Percentiles rank a stretch among this genome's conserved stretches.
These are phyloP conservation scores for Petrosia ficiformis DNA, from an alignment of 37 sponge, comb jelly and placozoan genomes.

Conservation along the genomic window DNA sequence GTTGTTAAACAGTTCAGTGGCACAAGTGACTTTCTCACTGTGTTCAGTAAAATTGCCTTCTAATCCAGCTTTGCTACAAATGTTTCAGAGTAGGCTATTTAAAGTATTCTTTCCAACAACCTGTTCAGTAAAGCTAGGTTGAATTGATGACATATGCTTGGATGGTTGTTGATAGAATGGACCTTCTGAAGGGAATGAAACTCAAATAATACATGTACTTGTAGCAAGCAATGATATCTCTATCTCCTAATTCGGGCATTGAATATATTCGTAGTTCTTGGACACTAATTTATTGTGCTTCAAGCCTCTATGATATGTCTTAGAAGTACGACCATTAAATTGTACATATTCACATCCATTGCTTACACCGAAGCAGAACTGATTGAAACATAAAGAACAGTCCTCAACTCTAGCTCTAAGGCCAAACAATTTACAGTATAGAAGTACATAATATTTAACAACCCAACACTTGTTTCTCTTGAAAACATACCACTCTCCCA, in stretches of 20 bases:
- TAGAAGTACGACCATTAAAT: background rate
- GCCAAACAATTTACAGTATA: conserved; percentile 14
- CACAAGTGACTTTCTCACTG: conserved; percentile 13
- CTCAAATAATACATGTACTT: background rate
- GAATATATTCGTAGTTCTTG: conserved; percentile 1
- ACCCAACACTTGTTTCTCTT: background rate
- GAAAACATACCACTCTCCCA: background rate
- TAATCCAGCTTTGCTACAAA: conserved; percentile 6
- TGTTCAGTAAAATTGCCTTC: background rate
- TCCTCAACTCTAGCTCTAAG: conserved; percentile 4
- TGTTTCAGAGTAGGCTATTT: background rate
- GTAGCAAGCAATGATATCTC: background rate
- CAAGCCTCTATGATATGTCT: background rate
- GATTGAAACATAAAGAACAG: background rate
- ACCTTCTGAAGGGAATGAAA: background rate
- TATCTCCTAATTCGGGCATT: background rate
- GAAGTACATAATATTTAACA: background rate
- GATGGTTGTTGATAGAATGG: background rate
- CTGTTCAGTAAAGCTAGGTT: background rate
- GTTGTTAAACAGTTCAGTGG: background rate
- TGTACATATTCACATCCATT: background rate
- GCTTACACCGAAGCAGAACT: background rate
- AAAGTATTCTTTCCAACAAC: background rate
- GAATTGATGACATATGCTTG: no score
- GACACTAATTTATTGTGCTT: background rate